Conservation (phyloP, 2,888 invertebrate genomes). For the Brassicogethes aeneus region DNA sequence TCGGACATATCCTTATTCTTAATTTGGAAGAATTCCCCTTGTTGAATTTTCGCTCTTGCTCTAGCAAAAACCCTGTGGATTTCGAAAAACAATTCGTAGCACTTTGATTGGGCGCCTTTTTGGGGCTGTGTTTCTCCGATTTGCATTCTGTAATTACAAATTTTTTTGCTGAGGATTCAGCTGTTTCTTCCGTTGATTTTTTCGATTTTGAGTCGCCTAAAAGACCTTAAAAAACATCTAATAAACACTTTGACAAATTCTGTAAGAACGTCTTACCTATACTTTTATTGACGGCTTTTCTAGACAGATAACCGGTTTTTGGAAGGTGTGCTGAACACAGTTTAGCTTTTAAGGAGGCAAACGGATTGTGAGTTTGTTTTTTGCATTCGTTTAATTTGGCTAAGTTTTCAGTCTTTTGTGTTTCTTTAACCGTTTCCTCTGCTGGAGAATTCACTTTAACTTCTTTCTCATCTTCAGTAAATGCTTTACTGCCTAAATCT, state of each 20-base stretch:
- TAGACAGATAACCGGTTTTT: slow-evolving; percentile 37
- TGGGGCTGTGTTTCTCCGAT: slow-evolving; percentile 32
- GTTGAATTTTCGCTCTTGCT: slow-evolving; percentile 28
- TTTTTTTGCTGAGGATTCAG: slow-evolving; percentile 11
- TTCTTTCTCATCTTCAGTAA: slow-evolving; percentile 19
- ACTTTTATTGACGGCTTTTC: slow-evolving; percentile 40
- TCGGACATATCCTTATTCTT: slow-evolving; percentile 39
- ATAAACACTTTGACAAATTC: no score
- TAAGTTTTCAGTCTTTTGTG: slow-evolving; percentile 37
- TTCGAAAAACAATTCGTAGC: slow-evolving; percentile 34
- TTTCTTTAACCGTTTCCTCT: slow-evolving; percentile 18
- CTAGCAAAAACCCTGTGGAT: slow-evolving; percentile 36
- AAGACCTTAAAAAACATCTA: no score
- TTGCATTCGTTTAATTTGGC: slow-evolving; percentile 33
- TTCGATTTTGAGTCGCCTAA: slow-evolving; percentile 30
- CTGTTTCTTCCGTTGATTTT: slow-evolving; percentile 9
- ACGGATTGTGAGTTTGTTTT: slow-evolving; percentile 36
- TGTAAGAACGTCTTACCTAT: no score
- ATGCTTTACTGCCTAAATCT: slow-evolving; percentile 28
- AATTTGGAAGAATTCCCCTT: slow-evolving; percentile 30
- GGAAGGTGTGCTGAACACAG: slow-evolving; percentile 41
- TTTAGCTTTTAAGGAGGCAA: slow-evolving; percentile 39
- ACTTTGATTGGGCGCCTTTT: slow-evolving; percentile 27
- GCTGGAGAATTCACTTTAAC: no score
- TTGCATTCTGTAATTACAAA: slow-evolving; percentile 24